Base-by-base conservation (phyloP, 2,113 vertebrate species). In the Arvicanthis niloticus region DNA sequence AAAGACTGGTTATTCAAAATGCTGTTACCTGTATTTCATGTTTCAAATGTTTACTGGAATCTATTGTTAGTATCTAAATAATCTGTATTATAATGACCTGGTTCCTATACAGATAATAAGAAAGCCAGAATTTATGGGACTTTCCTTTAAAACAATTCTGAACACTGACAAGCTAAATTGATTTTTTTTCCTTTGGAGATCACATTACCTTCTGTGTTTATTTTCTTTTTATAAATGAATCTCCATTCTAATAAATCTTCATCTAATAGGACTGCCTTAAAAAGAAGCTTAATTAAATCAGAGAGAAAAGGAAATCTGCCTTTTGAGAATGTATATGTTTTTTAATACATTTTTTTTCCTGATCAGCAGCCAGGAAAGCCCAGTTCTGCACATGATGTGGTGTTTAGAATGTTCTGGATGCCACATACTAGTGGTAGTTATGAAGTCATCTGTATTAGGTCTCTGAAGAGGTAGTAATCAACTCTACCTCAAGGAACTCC, bases 201-300 rank as follows among this genome's bases (percentile, higher is more conserved):
- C 75, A 76, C 53, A 94, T 92, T 97, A 88, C 67, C 88, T 96
- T 95, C 62, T 75, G 88, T 96, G 93, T 92, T 96, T 96, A 91
- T 94, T 95, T 96, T 97, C 37, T 97, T 94, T 93, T 88, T 58
- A 81, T 95, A 94, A 91, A 92, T 34, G 92, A 96, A 92, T 96
- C 58, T 93, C 29, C 70, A 60, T 72, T 95, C 72, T 94, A 96
- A 97, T 96, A 97, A 97, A 92, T 87, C 56, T 65, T 95, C 85
- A 87, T 40, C 81, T 90, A 96, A 89, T 90, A 93, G 68, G 60
- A 93, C 90, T 95, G 24, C 91, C 51, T 94, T 91, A 96, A 96
- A 91, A 80, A 95, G 34, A 95, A 84, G 72, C 34, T 88, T 96
- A 96, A 96, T 97, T 97, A 94, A 95, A 97, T 96, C 60, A 91